phyloP scores from a whole-genome alignment of 2,113 vertebrate species.

The Hucho hucho region DNA sequence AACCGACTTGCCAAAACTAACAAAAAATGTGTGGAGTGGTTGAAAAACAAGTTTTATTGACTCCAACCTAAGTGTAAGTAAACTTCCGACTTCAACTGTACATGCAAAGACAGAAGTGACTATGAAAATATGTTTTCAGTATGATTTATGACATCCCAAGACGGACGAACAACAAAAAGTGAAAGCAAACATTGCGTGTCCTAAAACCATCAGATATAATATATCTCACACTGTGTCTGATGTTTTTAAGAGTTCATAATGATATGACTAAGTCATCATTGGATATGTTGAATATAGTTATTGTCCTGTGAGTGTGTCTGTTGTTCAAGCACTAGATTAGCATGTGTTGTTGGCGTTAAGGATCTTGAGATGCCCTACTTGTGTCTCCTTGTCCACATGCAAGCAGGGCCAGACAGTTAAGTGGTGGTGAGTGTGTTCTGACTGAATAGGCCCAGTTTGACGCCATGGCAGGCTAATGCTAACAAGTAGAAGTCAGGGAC shows the following conservation, averaged over 20 bases:
- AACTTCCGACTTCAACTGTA: too few relatives aligned
- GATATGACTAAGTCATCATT: too few relatives aligned
- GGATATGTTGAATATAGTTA: too few relatives aligned
- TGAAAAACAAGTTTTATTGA: too few relatives aligned
- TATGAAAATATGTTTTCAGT: background rate
- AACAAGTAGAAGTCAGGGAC: background rate
- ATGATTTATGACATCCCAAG: background rate
- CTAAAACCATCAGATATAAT: background rate
- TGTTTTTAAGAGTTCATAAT: background rate
- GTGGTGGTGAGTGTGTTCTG: background rate
- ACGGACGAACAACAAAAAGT: background rate
- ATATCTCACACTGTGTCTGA: background rate
- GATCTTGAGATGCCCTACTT: too few relatives aligned
- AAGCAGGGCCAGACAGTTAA: background rate
- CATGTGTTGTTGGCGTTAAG: too few relatives aligned
- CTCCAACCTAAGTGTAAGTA: too few relatives aligned
- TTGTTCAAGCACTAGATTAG: too few relatives aligned
- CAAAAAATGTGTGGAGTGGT: too few relatives aligned
- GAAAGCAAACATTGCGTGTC: background rate
- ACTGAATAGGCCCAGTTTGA: background rate
- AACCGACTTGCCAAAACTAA: too few relatives aligned
- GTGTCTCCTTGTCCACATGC: too few relatives aligned
- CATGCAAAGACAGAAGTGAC: background rate
- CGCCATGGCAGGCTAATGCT: background rate
- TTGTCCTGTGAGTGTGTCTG: too few relatives aligned